Conservation (phyloP, 2,888 invertebrate genomes). For the Eupithecia exiguata region DNA sequence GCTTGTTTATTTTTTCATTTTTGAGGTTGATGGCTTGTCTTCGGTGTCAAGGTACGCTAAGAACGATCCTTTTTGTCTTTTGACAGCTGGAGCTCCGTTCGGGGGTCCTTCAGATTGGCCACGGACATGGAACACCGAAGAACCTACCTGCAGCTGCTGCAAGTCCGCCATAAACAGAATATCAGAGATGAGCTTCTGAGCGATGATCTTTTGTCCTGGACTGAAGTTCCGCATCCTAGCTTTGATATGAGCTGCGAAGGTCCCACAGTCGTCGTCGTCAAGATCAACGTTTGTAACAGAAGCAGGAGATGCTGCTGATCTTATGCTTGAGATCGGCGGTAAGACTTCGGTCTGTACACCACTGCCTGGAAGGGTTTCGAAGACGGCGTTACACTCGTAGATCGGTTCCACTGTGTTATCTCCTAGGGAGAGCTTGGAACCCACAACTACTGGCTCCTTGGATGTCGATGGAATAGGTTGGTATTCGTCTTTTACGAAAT, state of each 20-base stretch:
- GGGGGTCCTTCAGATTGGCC: neutral
- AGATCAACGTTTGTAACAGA: neutral
- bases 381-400: neutral
- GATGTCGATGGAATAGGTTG: neutral
- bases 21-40: neutral
- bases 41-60: neutral
- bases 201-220: slow-evolving; percentile 30
- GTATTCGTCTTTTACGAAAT: neutral
- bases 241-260: slow-evolving; percentile 29
- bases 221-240: slow-evolving; percentile 27
- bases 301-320: neutral
- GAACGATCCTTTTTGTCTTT: neutral
- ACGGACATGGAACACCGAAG: slow-evolving; percentile 11
- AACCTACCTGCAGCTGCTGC: slow-evolving; percentile 19
- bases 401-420: neutral
- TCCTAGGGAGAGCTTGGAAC: neutral
- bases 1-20: neutral
- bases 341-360: neutral
- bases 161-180: slow-evolving; percentile 37
- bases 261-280: slow-evolving; percentile 26
- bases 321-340: neutral
- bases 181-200: slow-evolving; percentile 37
- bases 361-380: neutral
- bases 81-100: neutral
- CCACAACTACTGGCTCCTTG: neutral